Evolutionary conservation across 2,113 vertebrate genomes (phyloP), one percentile per base, ranked within the genome.

Genomic region (Pogonocichla stellata): DNA sequence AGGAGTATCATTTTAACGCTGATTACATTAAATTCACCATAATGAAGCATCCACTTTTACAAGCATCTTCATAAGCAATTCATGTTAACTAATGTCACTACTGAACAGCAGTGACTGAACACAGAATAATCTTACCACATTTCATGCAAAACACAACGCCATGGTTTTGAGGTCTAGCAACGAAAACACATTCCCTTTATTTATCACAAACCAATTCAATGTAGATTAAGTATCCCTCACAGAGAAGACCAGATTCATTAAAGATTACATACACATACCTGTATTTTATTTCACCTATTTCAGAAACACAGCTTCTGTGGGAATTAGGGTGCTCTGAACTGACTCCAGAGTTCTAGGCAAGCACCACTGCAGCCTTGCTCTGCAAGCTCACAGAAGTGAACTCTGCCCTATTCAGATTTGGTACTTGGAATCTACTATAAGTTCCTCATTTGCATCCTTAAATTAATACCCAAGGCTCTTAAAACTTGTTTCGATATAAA

Each of bases 1-100:
- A 91, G 42, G 42, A 91, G 42, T 51, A 96, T 54, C 80, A 85
- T 90, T 92, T 87, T 82, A 90, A 95, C 0, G 0, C 58, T 82
- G 89, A 92, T 53, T 92, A 60, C 71, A 70, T 56, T 85, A 90
- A 90, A 96, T 88, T 88, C 87, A 86, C 90, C 64, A 58, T 82
- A 91, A 88, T 94, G 85, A 88, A 93, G 90, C 74, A 90, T 47
- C 38, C 65, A 82, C 71, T 95, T 95, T 62, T 56, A 80, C 51
- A 80, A 51, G 61, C 53, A 87, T 79, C 80, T 75, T 89, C 73
- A 92, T 0, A 72, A 53, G 78, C 66, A 93, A 80, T 65, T 53
- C 66, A 40, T 13, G 33, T 40, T 95, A 91, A 82, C 58, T 71
- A 50, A 67, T 18, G 25, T 77, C 1, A 0, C 58, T 66, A n/a